Evolutionary conservation across 2,113 vertebrate species (phyloP).

Genomic region (Grantiella picta): DNA sequence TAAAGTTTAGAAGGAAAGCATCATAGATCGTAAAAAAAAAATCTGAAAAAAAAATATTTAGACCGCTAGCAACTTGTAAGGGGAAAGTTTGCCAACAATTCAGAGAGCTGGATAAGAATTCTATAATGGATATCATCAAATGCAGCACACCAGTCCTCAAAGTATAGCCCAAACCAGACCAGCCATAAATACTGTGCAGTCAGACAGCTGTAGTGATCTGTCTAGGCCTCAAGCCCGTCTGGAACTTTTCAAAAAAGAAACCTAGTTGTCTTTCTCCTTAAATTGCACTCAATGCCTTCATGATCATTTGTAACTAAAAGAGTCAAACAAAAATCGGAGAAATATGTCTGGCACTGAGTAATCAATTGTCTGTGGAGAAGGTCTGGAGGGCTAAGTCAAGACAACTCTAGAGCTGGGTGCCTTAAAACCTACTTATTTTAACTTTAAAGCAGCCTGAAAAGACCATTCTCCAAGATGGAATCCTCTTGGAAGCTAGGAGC

Average conservation of each 20-base stretch:
- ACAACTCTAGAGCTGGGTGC: neutral
- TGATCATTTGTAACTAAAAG: neutral
- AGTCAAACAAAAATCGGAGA: conserved; percentile 14
- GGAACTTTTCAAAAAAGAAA: conserved; percentile 29
- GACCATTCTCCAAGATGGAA: neutral
- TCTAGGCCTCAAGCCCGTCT: neutral
- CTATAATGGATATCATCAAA: neutral
- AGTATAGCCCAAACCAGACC: neutral
- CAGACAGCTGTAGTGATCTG: conserved; percentile 4
- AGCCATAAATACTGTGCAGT: conserved; percentile 12
- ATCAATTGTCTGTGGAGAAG: neutral
- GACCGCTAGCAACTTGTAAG: neutral
- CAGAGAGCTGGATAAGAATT: neutral
- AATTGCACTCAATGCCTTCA: neutral
- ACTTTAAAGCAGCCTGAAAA: neutral
- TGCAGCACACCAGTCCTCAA: neutral
- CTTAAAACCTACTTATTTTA: neutral
- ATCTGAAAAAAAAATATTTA: neutral
- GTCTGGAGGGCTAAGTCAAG: neutral
- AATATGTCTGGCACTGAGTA: neutral
- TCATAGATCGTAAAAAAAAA: neutral
- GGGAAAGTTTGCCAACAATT: neutral
- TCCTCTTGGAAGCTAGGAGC: neutral
- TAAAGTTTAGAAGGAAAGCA: neutral
- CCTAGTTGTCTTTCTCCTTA: neutral